Conservation (phyloP, 2,113 vertebrate species). For the Austrofundulus limnaeus region DNA sequence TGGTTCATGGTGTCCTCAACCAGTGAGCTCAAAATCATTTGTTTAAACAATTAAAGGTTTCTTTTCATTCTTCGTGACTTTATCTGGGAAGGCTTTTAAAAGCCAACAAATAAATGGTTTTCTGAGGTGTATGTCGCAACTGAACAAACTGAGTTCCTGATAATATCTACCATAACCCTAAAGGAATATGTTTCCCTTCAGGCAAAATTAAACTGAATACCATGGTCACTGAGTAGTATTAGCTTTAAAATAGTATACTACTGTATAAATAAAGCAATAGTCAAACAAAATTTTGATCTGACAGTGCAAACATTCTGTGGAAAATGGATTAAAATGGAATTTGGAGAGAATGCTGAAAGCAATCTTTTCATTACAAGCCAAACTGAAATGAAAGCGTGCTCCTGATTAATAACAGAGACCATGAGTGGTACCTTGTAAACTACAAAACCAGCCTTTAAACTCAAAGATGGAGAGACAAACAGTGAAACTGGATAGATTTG, state of each 20-base stretch:
- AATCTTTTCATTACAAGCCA: not conserved
- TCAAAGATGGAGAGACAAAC: not conserved
- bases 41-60: conserved; percentile 2
- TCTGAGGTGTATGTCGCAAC: not conserved
- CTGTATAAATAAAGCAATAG: too few species aligned
- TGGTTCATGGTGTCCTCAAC: conserved; percentile 4
- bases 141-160: not conserved
- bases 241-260: not conserved
- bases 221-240: not conserved
- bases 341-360: not conserved
- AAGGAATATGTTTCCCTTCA: not conserved
- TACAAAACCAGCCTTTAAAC: not conserved
- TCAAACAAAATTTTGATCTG: too few species aligned
- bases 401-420: not conserved
- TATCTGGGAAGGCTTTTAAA: too few species aligned
- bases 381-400: not conserved
- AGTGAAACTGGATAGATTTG: not conserved
- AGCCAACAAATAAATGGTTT: not conserved
- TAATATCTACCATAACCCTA: conserved; percentile 2
- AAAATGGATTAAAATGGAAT: not conserved
- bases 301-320: not conserved
- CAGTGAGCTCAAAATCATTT: conserved; percentile 1
- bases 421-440: not conserved
- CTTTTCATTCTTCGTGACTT: conserved; percentile 6
- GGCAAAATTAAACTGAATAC: not conserved